Conservation (phyloP, 2,888 invertebrate species). For the Limnephilus lunatus region DNA sequence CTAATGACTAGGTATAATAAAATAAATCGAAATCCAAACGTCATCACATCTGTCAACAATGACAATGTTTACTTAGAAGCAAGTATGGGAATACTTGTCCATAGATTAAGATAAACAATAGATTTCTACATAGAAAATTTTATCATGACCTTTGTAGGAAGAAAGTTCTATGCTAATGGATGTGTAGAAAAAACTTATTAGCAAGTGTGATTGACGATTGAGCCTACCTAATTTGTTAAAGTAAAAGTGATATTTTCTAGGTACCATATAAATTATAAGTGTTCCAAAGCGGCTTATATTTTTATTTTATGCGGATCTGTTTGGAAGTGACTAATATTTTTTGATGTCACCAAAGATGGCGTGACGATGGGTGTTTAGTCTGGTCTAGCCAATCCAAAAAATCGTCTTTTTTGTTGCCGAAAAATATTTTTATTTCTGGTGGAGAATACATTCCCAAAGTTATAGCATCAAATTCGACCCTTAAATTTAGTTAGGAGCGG, state of each 20-base stretch:
- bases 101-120: not conserved
- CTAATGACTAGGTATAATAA: not conserved
- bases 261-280: not conserved
- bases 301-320: too few species aligned
- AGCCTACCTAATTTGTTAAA: not conserved
- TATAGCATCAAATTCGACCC: too few species aligned
- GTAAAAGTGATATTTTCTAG: not conserved
- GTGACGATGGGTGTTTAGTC: too few species aligned
- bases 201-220: not conserved
- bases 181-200: not conserved
- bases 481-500: too few species aligned
- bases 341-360: too few species aligned
- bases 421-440: too few species aligned
- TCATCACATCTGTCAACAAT: not conserved
- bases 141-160: not conserved
- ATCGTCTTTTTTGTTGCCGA: too few species aligned
- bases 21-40: not conserved
- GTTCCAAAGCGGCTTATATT: not conserved
- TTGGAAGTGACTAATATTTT: too few species aligned
- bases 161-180: not conserved
- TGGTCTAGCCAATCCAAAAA: too few species aligned
- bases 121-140: not conserved
- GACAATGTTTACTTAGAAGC: not conserved
- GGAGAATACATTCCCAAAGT: too few species aligned
- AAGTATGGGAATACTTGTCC: not conserved